phyloP scores from a whole-genome alignment of 2,888 invertebrate genomes.

The Danaus chrysippus region DNA sequence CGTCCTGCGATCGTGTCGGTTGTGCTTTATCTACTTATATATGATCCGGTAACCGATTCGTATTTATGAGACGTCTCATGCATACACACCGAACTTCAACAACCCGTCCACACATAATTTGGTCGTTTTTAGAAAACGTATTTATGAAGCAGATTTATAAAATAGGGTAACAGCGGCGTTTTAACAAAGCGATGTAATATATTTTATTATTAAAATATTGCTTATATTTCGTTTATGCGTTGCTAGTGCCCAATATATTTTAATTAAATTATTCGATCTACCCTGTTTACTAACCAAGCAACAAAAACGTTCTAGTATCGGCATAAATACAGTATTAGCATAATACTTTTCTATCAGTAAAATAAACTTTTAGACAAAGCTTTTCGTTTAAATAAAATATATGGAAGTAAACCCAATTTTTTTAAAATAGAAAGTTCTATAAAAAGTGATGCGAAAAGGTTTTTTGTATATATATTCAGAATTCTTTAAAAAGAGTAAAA shows the following conservation, averaged over 20 bases:
- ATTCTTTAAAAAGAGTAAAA: constrained; percentile 25
- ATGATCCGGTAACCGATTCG: constrained; percentile 54
- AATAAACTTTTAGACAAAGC: not conserved
- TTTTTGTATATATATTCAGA: constrained; percentile 20
- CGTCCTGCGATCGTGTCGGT: constrained; percentile 46
- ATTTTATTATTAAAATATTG: too few relatives aligned
- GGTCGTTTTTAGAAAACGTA: not conserved
- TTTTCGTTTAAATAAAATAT: constrained; percentile 7
- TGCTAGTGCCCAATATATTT: too few relatives aligned
- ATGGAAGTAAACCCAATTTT: constrained; percentile 7
- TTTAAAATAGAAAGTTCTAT: constrained; percentile 28
- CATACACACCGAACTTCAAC: constrained; percentile 36
- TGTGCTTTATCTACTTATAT: constrained; percentile 43
- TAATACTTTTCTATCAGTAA: not conserved
- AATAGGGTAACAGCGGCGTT: too few relatives aligned
- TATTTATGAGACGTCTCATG: constrained; percentile 42
- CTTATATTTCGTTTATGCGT: too few relatives aligned
- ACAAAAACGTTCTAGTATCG: too few relatives aligned
- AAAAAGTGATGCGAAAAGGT: constrained; percentile 21
- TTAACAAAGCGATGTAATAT: too few relatives aligned
- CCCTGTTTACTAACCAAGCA: too few relatives aligned
- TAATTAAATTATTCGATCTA: too few relatives aligned
- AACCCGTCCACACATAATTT: not conserved
- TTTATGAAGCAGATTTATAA: too few relatives aligned
- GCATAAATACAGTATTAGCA: not conserved